Evolutionary conservation across 2,888 invertebrate genomes (phyloP).

Genomic region (Diarsia rubi): DNA sequence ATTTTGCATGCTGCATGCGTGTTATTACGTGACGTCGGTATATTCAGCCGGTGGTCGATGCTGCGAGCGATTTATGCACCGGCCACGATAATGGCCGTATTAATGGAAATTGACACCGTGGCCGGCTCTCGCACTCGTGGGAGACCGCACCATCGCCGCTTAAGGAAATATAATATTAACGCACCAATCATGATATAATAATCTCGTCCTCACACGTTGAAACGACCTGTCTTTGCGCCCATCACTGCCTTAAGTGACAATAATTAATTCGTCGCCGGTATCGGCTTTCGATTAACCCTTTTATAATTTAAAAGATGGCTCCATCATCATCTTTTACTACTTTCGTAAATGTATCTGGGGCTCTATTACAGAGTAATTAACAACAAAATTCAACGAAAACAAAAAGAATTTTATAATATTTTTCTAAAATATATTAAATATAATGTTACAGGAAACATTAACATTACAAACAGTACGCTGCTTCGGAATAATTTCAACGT

Average conservation of each 20-base stretch:
- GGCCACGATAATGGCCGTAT: slow-evolving; percentile 84
- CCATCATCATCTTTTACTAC: slow-evolving; percentile 62
- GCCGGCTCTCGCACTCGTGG: slow-evolving; percentile 76
- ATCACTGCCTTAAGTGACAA: slow-evolving; percentile 77
- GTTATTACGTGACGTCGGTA: slow-evolving; percentile 51
- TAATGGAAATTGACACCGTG: slow-evolving; percentile 88
- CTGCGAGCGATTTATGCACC: slow-evolving; percentile 85
- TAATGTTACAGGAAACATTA: background rate
- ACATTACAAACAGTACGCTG: slow-evolving; percentile 3
- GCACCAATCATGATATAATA: slow-evolving; percentile 85
- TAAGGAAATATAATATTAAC: slow-evolving; percentile 88
- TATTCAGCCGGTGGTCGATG: slow-evolving; percentile 79
- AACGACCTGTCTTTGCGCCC: slow-evolving; percentile 76
- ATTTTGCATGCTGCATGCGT: slow-evolving; percentile 47
- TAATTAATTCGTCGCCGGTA: slow-evolving; percentile 79
- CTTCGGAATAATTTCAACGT: background rate
- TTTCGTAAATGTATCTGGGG: slow-evolving; percentile 40
- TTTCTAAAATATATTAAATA: background rate
- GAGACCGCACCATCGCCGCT: slow-evolving; percentile 75
- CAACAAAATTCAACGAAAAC: background rate
- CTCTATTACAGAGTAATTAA: slow-evolving; percentile 39
- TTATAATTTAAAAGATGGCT: slow-evolving; percentile 68
- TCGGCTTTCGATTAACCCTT: slow-evolving; percentile 72
- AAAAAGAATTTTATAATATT: background rate
- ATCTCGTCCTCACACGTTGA: slow-evolving; percentile 84